phyloP scores from a whole-genome alignment of 2,113 vertebrate species.

The Archilochus colubris region DNA sequence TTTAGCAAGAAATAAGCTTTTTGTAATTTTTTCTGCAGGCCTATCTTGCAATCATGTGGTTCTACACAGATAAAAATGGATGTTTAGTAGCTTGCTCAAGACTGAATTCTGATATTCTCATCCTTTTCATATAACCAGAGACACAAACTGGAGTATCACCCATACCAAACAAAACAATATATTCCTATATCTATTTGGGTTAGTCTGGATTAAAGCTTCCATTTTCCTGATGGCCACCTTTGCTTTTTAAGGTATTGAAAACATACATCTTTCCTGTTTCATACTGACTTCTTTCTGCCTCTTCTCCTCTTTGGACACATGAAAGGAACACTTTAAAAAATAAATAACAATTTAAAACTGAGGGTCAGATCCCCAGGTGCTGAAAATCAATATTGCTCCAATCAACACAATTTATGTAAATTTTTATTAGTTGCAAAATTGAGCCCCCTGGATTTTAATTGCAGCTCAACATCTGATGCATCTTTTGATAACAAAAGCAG shows the following conservation, averaged over 20 bases:
- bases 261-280: background rate
- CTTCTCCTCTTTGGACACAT: background rate
- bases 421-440: conserved; percentile 6
- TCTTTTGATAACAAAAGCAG: conserved; percentile 9
- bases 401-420: background rate
- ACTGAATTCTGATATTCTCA: background rate
- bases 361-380: background rate
- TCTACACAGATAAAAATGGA: background rate
- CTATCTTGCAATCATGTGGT: background rate
- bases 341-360: background rate
- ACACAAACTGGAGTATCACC: background rate
- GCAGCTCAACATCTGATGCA: background rate
- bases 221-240: background rate
- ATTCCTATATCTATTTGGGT: background rate
- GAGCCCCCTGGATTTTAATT: conserved; percentile 8
- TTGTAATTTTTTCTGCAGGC: background rate
- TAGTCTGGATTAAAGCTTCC: background rate
- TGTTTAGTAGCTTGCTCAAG: background rate
- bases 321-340: background rate
- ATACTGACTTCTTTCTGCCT: background rate
- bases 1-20: background rate
- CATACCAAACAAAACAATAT: background rate
- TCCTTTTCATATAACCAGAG: background rate
- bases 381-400: conserved; percentile 15
- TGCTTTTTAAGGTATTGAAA: background rate